Base-by-base conservation (phyloP, 2,797 vertebrate genomes). In the Protonibea diacanthus region DNA sequence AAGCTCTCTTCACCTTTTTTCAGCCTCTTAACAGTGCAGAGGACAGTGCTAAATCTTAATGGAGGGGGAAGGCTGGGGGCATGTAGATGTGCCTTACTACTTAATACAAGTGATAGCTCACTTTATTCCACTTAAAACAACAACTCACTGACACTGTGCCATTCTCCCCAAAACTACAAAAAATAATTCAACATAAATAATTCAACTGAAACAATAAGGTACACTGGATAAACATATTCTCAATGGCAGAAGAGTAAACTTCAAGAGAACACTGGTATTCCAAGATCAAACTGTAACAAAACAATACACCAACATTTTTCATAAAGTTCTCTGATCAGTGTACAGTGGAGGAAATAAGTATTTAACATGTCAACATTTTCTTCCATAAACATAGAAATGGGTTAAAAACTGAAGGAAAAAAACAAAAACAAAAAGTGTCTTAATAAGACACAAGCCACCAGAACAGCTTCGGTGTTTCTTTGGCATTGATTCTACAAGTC, bases 281-380 rank as follows among this genome's bases (percentile, higher is more conserved):
- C 0, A 71, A 71, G 2, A 25, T 62, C 18, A 63, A 60, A 58
- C 3, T 47, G 9, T 58, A 58, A 42, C 9, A 73, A 69, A 79
- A 64, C 10, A 79, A 53, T 53, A 72, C 64, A 80, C 63, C 76
- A 60, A 74, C 72, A 15, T 65, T 15, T 52, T 5, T 23, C 42
- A 21, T 2, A 10, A 51, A 69, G n/a, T 38, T 51, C 48, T 56
- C 47, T 64, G 52, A 78, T 58, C 58, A 45, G 11, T 55, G n/a
- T 66, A 25, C 8, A 38, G 33, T 9, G 8, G 33, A 33, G 29
- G 7, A 38, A 38, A 38, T 9, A 38, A 38, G 33, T 38, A 38
- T 38, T 38, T 8, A 38, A 38, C 8, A 38, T 7, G 33, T 38
- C 8, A 9, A 38, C 33, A 38, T 38, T 38, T 38, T 38, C 8